A percentile compares a stretch with the other conserved stretches of the same genome.
These are phyloP conservation scores for Pseudolycoriella hygida DNA, from an alignment of 2,888 invertebrate species.

Conservation along the genomic window DNA sequence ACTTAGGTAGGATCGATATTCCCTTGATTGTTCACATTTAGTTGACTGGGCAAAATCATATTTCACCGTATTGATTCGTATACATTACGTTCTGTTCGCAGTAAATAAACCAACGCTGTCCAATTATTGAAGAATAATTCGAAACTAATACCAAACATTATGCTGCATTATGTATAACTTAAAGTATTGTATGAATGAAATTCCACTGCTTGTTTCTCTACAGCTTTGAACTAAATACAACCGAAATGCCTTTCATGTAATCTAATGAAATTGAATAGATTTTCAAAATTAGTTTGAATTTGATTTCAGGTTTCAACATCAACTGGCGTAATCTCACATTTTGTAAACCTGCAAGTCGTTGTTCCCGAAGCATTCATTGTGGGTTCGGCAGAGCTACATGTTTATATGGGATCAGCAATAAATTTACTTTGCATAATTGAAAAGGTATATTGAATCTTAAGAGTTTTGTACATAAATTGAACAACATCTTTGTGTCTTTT, in stretches of 20 bases:
- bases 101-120: too few species aligned
- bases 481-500: too few species aligned
- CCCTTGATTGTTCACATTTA: too few species aligned
- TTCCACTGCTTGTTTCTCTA: too few species aligned
- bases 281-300: conserved; percentile 8
- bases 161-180: neutral
- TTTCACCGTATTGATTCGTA: too few species aligned
- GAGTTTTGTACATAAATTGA: too few species aligned
- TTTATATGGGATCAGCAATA: conserved; percentile 77
- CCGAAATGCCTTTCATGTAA: neutral
- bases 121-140: too few species aligned
- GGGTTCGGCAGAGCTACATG: conserved; percentile 74
- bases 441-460: conserved; percentile 40
- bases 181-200: too few species aligned
- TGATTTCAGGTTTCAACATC: conserved; percentile 61
- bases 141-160: neutral
- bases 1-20: too few species aligned
- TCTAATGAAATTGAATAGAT: neutral
- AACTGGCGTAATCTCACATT: conserved; percentile 68
- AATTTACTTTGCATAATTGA: conserved; percentile 81
- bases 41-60: too few species aligned
- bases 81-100: too few species aligned
- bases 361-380: conserved; percentile 81
- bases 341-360: conserved; percentile 74
- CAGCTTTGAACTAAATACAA: neutral